Conservation (phyloP, 2,797 vertebrate species). For the Channa striata region DNA sequence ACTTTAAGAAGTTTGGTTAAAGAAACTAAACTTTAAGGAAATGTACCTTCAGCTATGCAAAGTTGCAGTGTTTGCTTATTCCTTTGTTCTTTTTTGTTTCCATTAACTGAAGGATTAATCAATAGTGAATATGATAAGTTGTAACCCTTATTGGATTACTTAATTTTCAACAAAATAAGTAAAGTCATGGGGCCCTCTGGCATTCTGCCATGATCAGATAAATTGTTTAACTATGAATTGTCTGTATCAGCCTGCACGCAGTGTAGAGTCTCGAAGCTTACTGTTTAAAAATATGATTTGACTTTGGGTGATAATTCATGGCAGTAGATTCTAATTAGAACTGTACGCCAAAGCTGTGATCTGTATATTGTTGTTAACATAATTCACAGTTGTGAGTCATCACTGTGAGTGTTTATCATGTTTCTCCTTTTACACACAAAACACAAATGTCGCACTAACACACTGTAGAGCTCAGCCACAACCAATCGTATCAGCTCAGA, state of each 20-base stretch:
- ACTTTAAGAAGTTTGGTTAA: too few relatives aligned
- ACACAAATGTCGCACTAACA: neutral
- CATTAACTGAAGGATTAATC: neutral
- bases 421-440: neutral
- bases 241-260: too few relatives aligned
- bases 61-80: too few relatives aligned
- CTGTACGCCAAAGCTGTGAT: too few relatives aligned
- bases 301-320: too few relatives aligned
- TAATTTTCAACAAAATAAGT: neutral
- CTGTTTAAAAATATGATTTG: neutral
- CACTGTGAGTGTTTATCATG: neutral
- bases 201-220: neutral
- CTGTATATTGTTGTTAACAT: too few relatives aligned
- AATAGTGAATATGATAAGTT: too few relatives aligned
- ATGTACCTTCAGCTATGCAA: too few relatives aligned
- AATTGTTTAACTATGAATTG: neutral
- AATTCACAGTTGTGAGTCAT: too few relatives aligned
- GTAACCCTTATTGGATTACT: neutral
- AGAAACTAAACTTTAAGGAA: too few relatives aligned
- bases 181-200: neutral
- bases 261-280: neutral
- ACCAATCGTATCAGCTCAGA: conserved; percentile 20
- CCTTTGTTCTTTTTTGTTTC: neutral
- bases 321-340: too few relatives aligned
- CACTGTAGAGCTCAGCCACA: neutral